These are phyloP conservation scores for Silurus aristotelis DNA, from an alignment of 2,797 vertebrate genomes.

Conservation along the genomic window DNA sequence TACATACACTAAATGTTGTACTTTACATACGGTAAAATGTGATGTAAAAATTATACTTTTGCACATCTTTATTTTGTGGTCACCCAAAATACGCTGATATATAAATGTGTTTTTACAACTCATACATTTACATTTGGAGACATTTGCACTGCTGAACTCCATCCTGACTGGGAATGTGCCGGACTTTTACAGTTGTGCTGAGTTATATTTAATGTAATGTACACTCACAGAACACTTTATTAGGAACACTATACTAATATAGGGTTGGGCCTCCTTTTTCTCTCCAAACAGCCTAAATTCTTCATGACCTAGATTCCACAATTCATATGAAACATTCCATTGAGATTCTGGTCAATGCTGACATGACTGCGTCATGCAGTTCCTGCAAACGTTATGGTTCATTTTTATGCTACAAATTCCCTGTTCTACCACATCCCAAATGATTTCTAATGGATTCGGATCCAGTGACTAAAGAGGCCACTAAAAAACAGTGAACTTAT, in stretches of 20 bases:
- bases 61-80: background rate
- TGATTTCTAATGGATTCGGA: background rate
- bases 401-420: background rate
- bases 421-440: background rate
- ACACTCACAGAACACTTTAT: background rate
- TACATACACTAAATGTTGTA: too few species aligned
- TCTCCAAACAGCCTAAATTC: background rate
- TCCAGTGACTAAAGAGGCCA: too few species aligned
- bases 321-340: background rate
- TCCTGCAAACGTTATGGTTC: background rate
- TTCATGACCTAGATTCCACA: background rate
- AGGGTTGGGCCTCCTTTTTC: background rate
- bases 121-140: slow-evolving; percentile 28
- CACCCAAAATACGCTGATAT: slow-evolving; percentile 16
- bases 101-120: slow-evolving; percentile 13
- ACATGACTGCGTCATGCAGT: background rate
- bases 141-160: slow-evolving; percentile 8
- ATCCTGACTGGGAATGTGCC: background rate
- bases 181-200: slow-evolving; percentile 9
- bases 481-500: background rate
- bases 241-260: background rate
- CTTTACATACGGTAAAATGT: background rate
- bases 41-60: background rate
- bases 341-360: background rate
- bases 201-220: slow-evolving; percentile 29